Evolutionary conservation across 2,888 invertebrate species (phyloP).

Genomic region (Serripes groenlandicus): DNA sequence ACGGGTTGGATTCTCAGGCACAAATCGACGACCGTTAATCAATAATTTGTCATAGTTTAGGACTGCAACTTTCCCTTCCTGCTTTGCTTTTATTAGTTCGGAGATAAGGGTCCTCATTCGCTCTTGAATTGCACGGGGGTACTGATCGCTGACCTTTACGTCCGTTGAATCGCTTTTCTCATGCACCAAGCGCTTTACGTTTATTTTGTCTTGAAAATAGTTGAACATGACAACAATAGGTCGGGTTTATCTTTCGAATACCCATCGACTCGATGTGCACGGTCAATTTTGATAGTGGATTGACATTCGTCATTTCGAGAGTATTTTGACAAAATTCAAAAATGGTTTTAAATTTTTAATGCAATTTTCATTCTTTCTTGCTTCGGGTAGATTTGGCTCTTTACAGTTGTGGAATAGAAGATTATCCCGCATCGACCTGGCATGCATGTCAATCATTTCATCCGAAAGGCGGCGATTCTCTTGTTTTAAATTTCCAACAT

Average conservation of each 20-base stretch:
- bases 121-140: not conserved
- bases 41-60: not conserved
- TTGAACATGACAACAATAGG: not conserved
- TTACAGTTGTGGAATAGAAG: not conserved
- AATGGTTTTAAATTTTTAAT: not conserved
- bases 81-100: constrained; percentile 2
- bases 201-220: not conserved
- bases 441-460: constrained; percentile 1
- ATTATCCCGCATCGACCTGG: not conserved
- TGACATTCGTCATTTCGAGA: too few relatives aligned
- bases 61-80: not conserved
- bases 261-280: not conserved
- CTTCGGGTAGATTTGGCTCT: not conserved
- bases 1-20: not conserved
- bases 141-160: not conserved
- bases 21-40: not conserved
- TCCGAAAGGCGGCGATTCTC: not conserved
- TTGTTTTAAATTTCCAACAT: not conserved
- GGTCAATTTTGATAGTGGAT: not conserved
- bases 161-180: not conserved
- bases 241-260: not conserved
- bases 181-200: not conserved
- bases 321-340: too few relatives aligned
- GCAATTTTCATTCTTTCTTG: not conserved
- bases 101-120: constrained; percentile 1